Percentiles rank a stretch among this genome's conserved stretches.
Conservation (phyloP, 2,113 vertebrate species). For the Clinocottus analis region DNA sequence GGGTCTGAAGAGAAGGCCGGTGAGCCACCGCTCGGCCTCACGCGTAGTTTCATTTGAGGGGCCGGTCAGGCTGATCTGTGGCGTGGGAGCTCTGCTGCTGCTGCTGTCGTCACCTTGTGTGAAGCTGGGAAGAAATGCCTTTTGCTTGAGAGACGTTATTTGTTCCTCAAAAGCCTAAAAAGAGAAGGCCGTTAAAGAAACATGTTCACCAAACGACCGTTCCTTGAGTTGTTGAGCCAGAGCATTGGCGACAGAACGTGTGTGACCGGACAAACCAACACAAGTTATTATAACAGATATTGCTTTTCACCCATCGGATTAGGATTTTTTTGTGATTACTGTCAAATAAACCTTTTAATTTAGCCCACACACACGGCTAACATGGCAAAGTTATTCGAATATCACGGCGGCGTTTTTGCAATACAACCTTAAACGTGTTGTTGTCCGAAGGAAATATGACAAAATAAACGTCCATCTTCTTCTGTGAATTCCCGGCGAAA, state of each 20-base stretch:
- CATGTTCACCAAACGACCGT: not conserved
- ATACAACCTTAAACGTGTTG: conserved; percentile 76
- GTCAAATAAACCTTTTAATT: not conserved
- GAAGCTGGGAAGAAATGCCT: rapidly evolving
- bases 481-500: conserved; percentile 48
- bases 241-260: not conserved
- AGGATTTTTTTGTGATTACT: too few relatives aligned
- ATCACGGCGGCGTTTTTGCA: not conserved
- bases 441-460: conserved; percentile 76
- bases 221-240: not conserved
- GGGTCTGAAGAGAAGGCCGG: not conserved
- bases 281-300: too few relatives aligned
- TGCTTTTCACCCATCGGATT: not conserved
- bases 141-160: not conserved
- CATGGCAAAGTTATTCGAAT: not conserved
- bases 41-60: not conserved
- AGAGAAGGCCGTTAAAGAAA: not conserved
- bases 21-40: conserved; percentile 83
- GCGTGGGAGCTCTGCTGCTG: not conserved
- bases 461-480: conserved; percentile 76
- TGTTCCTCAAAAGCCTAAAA: conserved; percentile 73
- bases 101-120: not conserved
- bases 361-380: not conserved
- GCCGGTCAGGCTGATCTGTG: conserved; percentile 75
- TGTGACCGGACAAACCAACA: not conserved